Evolutionary conservation across 2,888 invertebrate genomes (phyloP).

Genomic region (Strigamia maritima): DNA sequence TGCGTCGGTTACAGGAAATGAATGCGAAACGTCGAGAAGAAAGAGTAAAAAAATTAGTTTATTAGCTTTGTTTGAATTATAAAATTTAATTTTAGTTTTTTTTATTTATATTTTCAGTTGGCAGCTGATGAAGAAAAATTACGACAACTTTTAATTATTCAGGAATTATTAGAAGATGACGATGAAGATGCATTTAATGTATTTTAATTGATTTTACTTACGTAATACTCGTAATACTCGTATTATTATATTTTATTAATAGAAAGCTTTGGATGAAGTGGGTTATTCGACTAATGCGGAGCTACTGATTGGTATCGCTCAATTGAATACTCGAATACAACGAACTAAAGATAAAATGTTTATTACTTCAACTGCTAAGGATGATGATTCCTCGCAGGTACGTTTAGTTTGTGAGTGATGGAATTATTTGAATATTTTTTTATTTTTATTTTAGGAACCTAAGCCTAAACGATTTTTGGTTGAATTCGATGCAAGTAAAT

Average conservation of each 20-base stretch:
- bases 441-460: constrained; percentile 45
- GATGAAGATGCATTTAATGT: constrained; percentile 65
- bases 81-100: neutral
- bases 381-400: constrained; percentile 55
- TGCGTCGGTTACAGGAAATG: constrained; percentile 77
- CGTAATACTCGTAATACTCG: too few relatives aligned
- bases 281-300: constrained; percentile 74
- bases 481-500: constrained; percentile 52
- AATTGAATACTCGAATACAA: constrained; percentile 69
- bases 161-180: constrained; percentile 70
- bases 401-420: neutral
- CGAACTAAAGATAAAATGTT: constrained; percentile 72
- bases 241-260: constrained; percentile 48
- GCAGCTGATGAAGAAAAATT: constrained; percentile 85
- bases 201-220: constrained; percentile 38
- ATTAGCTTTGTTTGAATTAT: too few relatives aligned
- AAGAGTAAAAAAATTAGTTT: constrained; percentile 55
- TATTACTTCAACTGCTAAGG: constrained; percentile 60
- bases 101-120: constrained; percentile 55
- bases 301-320: constrained; percentile 70
- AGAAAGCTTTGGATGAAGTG: constrained; percentile 69
- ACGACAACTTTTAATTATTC: constrained; percentile 69
- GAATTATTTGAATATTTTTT: neutral
- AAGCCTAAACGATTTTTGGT: constrained; percentile 45
- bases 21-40: constrained; percentile 85